A percentile compares a stretch with the other conserved stretches of the same genome.
These are phyloP conservation scores for Harpalus rufipes DNA, from an alignment of 2,888 invertebrate species.

Conservation along the genomic window DNA sequence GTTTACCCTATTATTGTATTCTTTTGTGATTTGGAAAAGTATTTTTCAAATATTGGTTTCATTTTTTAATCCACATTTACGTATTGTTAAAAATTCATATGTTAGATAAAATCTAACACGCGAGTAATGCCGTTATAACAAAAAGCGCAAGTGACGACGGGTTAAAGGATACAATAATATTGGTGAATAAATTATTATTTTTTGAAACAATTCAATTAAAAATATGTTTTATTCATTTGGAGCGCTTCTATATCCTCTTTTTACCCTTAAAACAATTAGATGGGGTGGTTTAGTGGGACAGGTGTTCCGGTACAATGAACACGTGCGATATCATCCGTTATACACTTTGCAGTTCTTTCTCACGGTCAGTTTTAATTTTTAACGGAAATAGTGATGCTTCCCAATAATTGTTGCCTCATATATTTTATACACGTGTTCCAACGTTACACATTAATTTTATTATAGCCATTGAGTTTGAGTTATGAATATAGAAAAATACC, in stretches of 20 bases:
- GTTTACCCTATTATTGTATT: too few relatives aligned
- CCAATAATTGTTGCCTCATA: conserved; percentile 29
- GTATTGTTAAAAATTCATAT: too few relatives aligned
- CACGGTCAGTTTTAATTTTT: conserved; percentile 51
- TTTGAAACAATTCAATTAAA: too few relatives aligned
- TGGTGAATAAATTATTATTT: too few relatives aligned
- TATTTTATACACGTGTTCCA: conserved; percentile 40
- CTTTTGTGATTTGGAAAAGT: too few relatives aligned
- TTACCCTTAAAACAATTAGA: conserved; percentile 30
- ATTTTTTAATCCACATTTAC: too few relatives aligned
- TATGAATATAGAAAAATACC: background rate
- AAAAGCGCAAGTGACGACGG: too few relatives aligned
- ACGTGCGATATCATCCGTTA: conserved; percentile 57
- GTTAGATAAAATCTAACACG: too few relatives aligned
- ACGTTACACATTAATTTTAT: background rate
- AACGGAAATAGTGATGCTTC: conserved; percentile 51
- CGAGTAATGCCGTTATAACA: too few relatives aligned
- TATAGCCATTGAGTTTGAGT: background rate
- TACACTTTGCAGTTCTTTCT: conserved; percentile 51
- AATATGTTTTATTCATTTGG: conserved; percentile 4
- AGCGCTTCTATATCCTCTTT: conserved; percentile 10
- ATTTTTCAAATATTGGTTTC: too few relatives aligned
- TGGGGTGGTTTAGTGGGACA: conserved; percentile 31
- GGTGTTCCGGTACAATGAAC: conserved; percentile 44
- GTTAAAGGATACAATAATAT: too few relatives aligned